Conservation (phyloP, 1,140 invertebrate species). For the Chironomus tepperi region DNA sequence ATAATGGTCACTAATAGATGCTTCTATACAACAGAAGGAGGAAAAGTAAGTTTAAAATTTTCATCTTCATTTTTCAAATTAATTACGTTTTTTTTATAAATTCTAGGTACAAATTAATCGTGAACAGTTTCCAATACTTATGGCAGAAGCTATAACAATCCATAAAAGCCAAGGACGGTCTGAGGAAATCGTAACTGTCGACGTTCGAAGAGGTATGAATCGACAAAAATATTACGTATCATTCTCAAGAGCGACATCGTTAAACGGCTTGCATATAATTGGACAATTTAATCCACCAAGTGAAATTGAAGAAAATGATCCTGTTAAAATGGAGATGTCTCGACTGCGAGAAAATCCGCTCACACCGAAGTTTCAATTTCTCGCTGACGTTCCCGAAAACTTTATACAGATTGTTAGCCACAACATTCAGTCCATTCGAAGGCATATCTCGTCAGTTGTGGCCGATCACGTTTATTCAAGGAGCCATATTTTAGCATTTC, state of each 20-base stretch:
- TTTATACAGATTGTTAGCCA: not conserved
- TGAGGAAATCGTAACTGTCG: not conserved
- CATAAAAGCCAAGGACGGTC: not conserved
- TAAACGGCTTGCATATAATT: not conserved
- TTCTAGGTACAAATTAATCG: not conserved
- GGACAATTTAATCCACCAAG: not conserved
- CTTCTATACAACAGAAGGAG: too few species aligned
- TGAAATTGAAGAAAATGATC: not conserved
- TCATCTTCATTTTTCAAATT: too few species aligned
- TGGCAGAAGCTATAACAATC: not conserved
- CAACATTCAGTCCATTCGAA: not conserved
- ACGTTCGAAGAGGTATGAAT: not conserved
- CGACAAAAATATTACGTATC: not conserved
- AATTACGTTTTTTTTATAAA: too few species aligned
- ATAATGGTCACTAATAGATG: not conserved
- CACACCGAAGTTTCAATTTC: not conserved
- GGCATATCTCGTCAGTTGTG: not conserved
- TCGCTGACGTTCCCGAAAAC: not conserved
- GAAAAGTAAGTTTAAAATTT: too few species aligned
- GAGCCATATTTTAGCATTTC: not conserved
- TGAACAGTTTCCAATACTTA: not conserved
- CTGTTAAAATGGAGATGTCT: not conserved
- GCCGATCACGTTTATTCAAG: not conserved
- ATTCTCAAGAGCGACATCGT: not conserved
- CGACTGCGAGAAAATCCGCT: not conserved